phyloP scores from a whole-genome alignment of 2,113 vertebrate genomes.

The Zosterops japonicus region DNA sequence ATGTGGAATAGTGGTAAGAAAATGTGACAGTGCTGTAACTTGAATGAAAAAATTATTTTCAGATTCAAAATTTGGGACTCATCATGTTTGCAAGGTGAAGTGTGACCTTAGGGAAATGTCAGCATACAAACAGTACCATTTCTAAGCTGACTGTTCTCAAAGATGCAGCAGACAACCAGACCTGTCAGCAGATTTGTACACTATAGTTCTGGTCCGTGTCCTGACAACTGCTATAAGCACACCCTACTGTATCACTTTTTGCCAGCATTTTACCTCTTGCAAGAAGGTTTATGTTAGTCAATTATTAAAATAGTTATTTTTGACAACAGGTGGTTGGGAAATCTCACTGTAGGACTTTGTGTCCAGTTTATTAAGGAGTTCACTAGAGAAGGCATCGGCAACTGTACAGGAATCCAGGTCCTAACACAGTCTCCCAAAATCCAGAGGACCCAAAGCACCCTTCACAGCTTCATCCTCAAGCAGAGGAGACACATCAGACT shows the following conservation, averaged over 20 bases:
- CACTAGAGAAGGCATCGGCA: background rate
- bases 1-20: background rate
- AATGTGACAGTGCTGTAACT: background rate
- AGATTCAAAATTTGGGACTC: background rate
- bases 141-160: background rate
- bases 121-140: background rate
- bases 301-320: background rate
- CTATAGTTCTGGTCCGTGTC: accelerated
- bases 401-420: background rate
- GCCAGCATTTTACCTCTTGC: background rate
- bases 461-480: background rate
- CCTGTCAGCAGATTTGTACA: background rate
- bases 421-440: accelerated
- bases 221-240: background rate
- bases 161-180: background rate
- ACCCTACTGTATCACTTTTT: accelerated
- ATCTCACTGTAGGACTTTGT: background rate
- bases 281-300: background rate
- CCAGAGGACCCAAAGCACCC: background rate
- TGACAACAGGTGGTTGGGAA: background rate
- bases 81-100: background rate
- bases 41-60: background rate
- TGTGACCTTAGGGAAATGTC: background rate
- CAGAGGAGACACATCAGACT: accelerated
- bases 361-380: background rate